A percentile compares a stretch with the other conserved stretches of the same genome.
Evolutionary conservation across 2,888 invertebrate genomes (phyloP).

Genomic region (Ennomos quercinarius): DNA sequence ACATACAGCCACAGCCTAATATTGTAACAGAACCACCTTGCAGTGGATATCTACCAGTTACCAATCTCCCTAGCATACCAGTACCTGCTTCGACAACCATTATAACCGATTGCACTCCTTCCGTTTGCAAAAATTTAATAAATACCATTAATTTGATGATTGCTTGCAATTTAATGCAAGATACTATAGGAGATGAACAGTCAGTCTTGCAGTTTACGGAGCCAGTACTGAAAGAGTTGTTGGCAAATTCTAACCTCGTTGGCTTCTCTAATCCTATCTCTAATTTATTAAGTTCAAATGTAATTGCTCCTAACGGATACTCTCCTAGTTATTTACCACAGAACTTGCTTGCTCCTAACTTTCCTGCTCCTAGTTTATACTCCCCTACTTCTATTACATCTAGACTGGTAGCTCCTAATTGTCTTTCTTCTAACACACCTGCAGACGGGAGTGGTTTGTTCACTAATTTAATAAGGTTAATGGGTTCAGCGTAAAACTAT

Average conservation of each 20-base stretch:
- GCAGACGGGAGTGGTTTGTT: slow-evolving; percentile 21
- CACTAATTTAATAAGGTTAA: slow-evolving; percentile 27
- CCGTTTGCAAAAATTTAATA: slow-evolving; percentile 66
- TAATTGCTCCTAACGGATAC: slow-evolving; percentile 32
- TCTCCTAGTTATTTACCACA: not conserved
- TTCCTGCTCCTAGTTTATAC: slow-evolving; percentile 28
- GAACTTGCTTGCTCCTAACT: slow-evolving; percentile 25
- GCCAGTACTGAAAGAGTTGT: slow-evolving; percentile 58
- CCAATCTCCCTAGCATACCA: slow-evolving; percentile 36
- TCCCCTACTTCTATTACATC: slow-evolving; percentile 18
- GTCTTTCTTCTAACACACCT: slow-evolving; percentile 28
- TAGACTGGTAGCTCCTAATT: slow-evolving; percentile 18
- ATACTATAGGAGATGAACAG: slow-evolving; percentile 53
- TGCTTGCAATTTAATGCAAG: slow-evolving; percentile 64
- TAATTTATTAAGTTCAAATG: slow-evolving; percentile 9
- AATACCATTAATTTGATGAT: slow-evolving; percentile 72
- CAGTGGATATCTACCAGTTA: not conserved
- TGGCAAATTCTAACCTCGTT: slow-evolving; percentile 50
- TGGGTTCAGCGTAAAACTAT: slow-evolving; percentile 23
- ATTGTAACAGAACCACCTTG: slow-evolving; percentile 5
- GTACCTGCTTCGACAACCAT: slow-evolving; percentile 53
- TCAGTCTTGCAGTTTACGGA: slow-evolving; percentile 54
- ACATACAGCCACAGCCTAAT: slow-evolving; percentile 5
- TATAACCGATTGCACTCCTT: slow-evolving; percentile 69
- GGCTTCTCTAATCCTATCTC: slow-evolving; percentile 54